Conservation (phyloP, 2,888 invertebrate species). For the Mystacides longicornis region DNA sequence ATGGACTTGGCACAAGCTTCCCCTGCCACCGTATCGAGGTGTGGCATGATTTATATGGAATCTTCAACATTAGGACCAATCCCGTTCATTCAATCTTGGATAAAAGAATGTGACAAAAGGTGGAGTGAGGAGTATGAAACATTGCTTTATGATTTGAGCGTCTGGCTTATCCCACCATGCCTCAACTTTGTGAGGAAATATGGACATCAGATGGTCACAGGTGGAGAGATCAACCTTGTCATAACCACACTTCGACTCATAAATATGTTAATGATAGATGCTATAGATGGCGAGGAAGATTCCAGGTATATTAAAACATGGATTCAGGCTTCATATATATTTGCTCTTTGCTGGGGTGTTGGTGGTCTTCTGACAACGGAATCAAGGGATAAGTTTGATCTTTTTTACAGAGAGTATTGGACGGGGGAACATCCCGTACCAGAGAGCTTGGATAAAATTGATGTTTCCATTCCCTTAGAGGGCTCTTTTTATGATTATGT, state of each 20-base stretch:
- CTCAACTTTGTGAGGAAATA: constrained; percentile 63
- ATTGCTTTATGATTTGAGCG: constrained; percentile 54
- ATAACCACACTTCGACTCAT: constrained; percentile 66
- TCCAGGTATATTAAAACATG: constrained; percentile 61
- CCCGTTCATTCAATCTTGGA: constrained; percentile 76
- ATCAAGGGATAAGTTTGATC: constrained; percentile 63
- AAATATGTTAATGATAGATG: constrained; percentile 70
- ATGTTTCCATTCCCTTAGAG: constrained; percentile 69
- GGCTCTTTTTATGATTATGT: constrained; percentile 74
- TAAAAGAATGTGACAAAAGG: constrained; percentile 53
- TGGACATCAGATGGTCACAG: constrained; percentile 57
- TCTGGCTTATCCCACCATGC: constrained; percentile 75
- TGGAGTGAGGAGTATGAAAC: constrained; percentile 58
- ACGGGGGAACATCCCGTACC: constrained; percentile 42
- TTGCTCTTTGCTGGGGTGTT: constrained; percentile 75
- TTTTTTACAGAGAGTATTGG: constrained; percentile 49
- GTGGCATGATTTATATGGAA: constrained; percentile 90
- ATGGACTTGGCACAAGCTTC: constrained; percentile 79
- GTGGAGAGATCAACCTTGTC: constrained; percentile 66
- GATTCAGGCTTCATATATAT: constrained; percentile 70
- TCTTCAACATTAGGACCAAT: constrained; percentile 75
- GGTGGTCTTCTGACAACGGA: constrained; percentile 70
- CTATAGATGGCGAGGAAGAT: constrained; percentile 62
- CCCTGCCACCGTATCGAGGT: constrained; percentile 82
- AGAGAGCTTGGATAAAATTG: constrained; percentile 54